Base-by-base conservation (phyloP, 1,140 invertebrate genomes). In the Aleiodes sp. region DNA sequence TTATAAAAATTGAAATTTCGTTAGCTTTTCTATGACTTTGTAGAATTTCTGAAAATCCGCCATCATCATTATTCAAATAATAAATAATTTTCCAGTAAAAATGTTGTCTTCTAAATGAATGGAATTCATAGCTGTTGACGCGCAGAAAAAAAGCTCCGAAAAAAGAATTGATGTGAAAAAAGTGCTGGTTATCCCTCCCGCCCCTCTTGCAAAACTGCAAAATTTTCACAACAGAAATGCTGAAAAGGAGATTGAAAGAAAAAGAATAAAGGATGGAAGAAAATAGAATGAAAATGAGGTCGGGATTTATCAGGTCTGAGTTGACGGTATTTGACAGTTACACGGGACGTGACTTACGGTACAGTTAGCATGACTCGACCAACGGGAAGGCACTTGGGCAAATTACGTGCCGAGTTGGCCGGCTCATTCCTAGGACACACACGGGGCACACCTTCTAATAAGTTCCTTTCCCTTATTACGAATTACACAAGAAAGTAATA, bases 341-440 rank as follows among this genome's bases (percentile, higher is more conserved):
- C 60, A 75, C 63, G 74, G 76, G 70, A 78, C 76, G 75, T 77
- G 74, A 78, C 71, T 76, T 79, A 76, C 66, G 70, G 72, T 77
- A 75, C 72, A 76, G 77, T 78, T 76, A 82, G 80, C 76, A 78
- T 81, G 79, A 84, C 78, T 81, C 78, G 81, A 83, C 82, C 83
- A 84, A 85, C 83, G 78, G 83, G 80, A 83, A 85, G 83, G 83
- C 83, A 83, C 84, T 84, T 84, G 82, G 81, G 78, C 80, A 82
- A 86, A 84, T 84, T 83, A 84, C 80, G 82, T 85, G 84, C 82
- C 84, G 74, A 81, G 81, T 84, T 83, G 77, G 81, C 81, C 76
- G 78, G n/a, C n/a, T 76, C 77, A 75, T 82, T 82, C n/a, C 72
- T 77, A 80, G 78, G 76, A 78, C 79, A 76, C 79, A 59, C 24